Conservation (phyloP, 1,140 invertebrate genomes). For the Muscidifurax raptorellus region DNA sequence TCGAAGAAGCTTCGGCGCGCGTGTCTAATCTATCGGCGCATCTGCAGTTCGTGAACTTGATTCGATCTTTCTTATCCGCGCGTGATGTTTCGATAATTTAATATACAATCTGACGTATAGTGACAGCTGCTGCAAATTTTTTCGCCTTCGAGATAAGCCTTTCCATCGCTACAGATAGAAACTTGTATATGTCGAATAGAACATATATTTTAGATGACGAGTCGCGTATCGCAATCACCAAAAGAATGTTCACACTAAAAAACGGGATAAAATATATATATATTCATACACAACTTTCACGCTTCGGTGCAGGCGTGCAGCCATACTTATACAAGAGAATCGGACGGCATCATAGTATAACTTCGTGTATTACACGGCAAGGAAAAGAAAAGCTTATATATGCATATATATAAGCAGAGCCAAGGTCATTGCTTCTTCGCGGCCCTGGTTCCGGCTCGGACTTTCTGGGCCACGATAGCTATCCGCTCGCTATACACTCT, state of each 20-base stretch:
- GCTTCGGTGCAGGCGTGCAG: too few species aligned
- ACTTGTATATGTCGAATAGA: too few species aligned
- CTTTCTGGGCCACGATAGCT: conserved; percentile 37
- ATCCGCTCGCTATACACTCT: conserved; percentile 1
- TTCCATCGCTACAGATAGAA: too few species aligned
- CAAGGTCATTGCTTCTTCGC: conserved; percentile 48
- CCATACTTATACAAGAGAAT: background rate
- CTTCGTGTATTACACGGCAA: background rate
- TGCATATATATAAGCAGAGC: background rate
- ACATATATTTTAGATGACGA: too few species aligned
- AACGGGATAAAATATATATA: background rate
- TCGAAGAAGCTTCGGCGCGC: too few species aligned
- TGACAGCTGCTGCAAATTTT: too few species aligned
- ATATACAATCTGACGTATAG: too few species aligned
- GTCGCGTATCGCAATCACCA: background rate
- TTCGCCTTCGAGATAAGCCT: too few species aligned
- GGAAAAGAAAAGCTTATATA: background rate
- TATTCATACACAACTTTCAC: background rate
- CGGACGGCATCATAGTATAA: background rate
- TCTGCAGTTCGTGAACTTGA: too few species aligned
- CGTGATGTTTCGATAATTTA: too few species aligned
- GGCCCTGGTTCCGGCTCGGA: conserved; percentile 41
- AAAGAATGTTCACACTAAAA: background rate
- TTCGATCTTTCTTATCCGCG: too few species aligned
- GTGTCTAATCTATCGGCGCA: too few species aligned